Base-by-base conservation (phyloP, 2,797 vertebrate species). In the Artibeus jamaicensis region DNA sequence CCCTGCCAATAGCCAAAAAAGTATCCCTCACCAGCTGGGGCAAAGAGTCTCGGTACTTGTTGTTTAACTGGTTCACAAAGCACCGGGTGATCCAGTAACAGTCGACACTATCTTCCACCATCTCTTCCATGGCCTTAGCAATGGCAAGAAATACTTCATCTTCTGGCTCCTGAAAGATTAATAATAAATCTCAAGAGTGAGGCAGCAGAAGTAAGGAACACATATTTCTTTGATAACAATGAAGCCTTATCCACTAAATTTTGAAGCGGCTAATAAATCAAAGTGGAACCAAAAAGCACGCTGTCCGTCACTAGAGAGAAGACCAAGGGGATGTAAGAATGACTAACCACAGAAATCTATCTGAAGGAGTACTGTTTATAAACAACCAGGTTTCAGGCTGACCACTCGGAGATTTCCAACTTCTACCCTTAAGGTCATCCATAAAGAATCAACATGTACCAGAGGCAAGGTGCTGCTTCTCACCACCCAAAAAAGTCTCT, bases 61-160 rank as follows among this genome's bases (percentile, higher is more conserved):
- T 98, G 78, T 99, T 99, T 86, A 99, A 99, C 95, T 99, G 99
- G 97, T 98, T 99, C 95, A 99, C 98, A 82, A 99, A 99, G 97
- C 99, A 99, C 90, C 99, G 99, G 81, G 99, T 98, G 24, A 99
- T 99, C 99, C 99, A 99, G 70, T 99, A 99, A 96, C 99, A 99
- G 97, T 99, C 99, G 0, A 99, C 97, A 0, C 98, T 98, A 90
- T 99, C 99, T 39, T 99, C 99, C 15, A 99, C 99, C 91, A 99
- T 99, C 97, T 99, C 99, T 95, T 99, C 99, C 99, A 99, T 99
- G 73, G 99, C 99, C 98, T 98, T 98, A 39, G 99, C 99, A 96
- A 99, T 99, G 89, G 99, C 99, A 92, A 99, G 98, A 96, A 99
- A 99, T 91, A 99, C 98, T 97, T 99, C 98, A 95, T 99, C 99